A percentile compares a stretch with the other conserved stretches of the same genome.
Conservation (phyloP, 2,888 invertebrate species). For the Melitaea athalia region DNA sequence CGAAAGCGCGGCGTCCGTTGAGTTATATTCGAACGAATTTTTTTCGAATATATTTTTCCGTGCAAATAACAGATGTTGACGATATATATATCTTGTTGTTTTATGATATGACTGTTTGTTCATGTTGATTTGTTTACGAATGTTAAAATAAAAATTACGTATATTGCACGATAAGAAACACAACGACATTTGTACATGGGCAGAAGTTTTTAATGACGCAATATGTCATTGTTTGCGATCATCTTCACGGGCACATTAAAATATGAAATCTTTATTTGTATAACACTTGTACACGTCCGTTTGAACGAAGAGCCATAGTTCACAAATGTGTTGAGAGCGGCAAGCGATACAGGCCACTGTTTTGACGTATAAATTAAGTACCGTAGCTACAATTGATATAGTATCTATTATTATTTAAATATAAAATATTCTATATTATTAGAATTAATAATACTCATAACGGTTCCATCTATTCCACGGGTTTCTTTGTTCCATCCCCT, state of each 20-base stretch:
- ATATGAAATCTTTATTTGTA: constrained; percentile 30
- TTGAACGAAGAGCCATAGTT: background rate
- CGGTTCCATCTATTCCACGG: constrained; percentile 47
- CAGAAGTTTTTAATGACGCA: constrained; percentile 41
- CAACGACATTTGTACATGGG: constrained; percentile 35
- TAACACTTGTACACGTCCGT: constrained; percentile 24
- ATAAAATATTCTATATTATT: constrained; percentile 8
- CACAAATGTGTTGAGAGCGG: background rate
- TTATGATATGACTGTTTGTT: constrained; percentile 41
- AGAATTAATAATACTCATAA: background rate
- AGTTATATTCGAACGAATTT: constrained; percentile 45
- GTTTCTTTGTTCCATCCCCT: constrained; percentile 57
- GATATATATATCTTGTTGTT: constrained; percentile 38
- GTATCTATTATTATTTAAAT: constrained; percentile 4
- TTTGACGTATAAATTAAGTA: background rate
- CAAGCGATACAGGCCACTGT: background rate
- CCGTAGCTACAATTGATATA: background rate
- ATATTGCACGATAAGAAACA: constrained; percentile 39
- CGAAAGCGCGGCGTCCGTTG: constrained; percentile 50
- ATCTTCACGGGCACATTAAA: constrained; percentile 32
- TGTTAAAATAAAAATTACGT: constrained; percentile 43
- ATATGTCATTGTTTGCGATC: constrained; percentile 41
- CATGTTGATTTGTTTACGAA: constrained; percentile 38
- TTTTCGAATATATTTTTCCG: constrained; percentile 30
- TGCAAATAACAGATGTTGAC: constrained; percentile 45